phyloP scores from a whole-genome alignment of 2,797 vertebrate genomes.

The Tympanoctomys barrerae region DNA sequence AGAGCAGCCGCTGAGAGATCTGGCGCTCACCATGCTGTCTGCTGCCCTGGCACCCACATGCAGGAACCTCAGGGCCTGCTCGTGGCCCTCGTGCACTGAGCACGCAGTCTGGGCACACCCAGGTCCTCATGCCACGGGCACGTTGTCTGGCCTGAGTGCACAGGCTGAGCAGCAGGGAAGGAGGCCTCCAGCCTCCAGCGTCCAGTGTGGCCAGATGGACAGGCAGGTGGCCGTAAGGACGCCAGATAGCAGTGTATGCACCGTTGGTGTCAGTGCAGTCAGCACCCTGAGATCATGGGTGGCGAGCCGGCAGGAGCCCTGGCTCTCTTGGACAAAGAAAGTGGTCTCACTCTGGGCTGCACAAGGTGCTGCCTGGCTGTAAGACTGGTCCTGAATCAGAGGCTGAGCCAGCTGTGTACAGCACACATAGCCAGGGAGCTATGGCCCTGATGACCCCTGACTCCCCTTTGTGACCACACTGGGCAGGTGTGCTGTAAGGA shows the following conservation, averaged over 20 bases:
- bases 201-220: neutral
- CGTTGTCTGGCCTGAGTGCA: neutral
- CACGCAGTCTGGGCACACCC: too few relatives aligned
- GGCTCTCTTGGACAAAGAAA: neutral
- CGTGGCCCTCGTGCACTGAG: neutral
- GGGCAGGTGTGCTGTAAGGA: neutral
- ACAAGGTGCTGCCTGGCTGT: neutral
- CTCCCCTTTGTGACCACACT: neutral
- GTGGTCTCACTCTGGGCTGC: neutral
- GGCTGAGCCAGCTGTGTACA: neutral
- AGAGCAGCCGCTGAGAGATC: neutral
- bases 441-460: neutral
- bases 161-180: neutral
- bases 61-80: fast-evolving
- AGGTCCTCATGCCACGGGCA: too few relatives aligned
- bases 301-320: neutral
- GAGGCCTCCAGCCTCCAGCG: neutral
- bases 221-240: too few relatives aligned
- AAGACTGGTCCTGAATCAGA: neutral
- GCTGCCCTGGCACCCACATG: neutral
- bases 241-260: neutral
- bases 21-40: neutral
- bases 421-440: neutral
- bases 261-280: fast-evolving
- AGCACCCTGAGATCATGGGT: neutral